Conservation (phyloP, 2,797 vertebrate genomes). For the Fratercula arctica region DNA sequence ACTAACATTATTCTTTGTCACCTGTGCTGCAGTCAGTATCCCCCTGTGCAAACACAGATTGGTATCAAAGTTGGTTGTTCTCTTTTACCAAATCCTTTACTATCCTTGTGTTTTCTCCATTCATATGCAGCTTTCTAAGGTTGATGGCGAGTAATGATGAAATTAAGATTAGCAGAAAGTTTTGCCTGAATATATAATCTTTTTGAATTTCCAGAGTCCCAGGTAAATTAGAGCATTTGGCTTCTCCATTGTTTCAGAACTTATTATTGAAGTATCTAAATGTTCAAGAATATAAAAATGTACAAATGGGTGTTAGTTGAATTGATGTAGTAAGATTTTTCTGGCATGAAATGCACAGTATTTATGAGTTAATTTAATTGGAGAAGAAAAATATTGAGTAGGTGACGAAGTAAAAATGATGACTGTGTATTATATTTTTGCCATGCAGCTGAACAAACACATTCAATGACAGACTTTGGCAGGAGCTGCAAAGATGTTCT, state of each 20-base stretch:
- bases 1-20: neutral
- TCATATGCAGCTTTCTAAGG: neutral
- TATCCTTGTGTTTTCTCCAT: neutral
- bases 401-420: constrained; percentile 74
- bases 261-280: constrained; percentile 52
- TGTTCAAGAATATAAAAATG: constrained; percentile 41
- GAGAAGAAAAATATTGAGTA: constrained; percentile 77
- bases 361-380: constrained; percentile 79
- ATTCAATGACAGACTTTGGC: constrained; percentile 71
- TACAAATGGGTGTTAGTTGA: constrained; percentile 59
- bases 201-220: constrained; percentile 6
- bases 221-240: constrained; percentile 37
- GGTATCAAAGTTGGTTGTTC: neutral
- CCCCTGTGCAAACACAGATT: neutral
- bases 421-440: constrained; percentile 74
- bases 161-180: neutral
- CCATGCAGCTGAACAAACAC: constrained; percentile 79
- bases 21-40: neutral
- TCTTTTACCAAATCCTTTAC: neutral
- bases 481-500: constrained; percentile 76
- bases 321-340: constrained; percentile 63
- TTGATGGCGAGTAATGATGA: neutral
- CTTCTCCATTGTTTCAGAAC: constrained; percentile 48
- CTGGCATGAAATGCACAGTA: constrained; percentile 66
- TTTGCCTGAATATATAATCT: neutral